Conservation (phyloP, 1,140 invertebrate genomes). For the Proales similis region DNA sequence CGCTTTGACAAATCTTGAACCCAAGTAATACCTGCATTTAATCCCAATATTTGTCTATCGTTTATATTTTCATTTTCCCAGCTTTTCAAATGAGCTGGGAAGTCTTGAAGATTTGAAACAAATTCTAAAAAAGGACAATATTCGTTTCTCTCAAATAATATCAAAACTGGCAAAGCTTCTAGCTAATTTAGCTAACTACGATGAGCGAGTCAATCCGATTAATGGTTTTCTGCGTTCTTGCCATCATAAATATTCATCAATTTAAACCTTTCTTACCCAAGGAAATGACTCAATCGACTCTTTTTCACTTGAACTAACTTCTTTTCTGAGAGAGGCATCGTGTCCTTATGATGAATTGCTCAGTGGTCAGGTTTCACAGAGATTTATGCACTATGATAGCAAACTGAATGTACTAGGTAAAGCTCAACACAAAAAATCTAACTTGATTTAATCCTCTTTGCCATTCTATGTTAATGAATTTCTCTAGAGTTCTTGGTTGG, state of each 20-base stretch:
- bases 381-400: not conserved
- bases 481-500: no score
- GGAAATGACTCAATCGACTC: not conserved
- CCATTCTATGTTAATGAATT: not conserved
- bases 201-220: conserved; percentile 34
- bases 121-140: not conserved
- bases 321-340: conserved; percentile 24
- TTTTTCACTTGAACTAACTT: conserved; percentile 19
- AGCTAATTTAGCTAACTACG: conserved; percentile 15
- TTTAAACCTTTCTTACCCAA: conserved; percentile 8
- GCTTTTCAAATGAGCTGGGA: conserved; percentile 9
- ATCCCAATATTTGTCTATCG: not conserved
- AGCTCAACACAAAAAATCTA: not conserved
- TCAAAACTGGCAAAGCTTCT: conserved; percentile 6
- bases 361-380: not conserved
- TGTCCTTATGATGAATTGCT: conserved; percentile 9
- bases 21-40: not conserved
- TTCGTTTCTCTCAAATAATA: conserved; percentile 16
- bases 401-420: conserved; percentile 25
- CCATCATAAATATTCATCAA: not conserved
- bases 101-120: conserved; percentile 6
- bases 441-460: not conserved
- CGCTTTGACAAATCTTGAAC: conserved; percentile 5
- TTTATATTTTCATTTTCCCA: not conserved
- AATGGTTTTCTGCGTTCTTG: not conserved